Evolutionary conservation across 2,113 vertebrate genomes (phyloP).

Genomic region (Psammodynastes pulverulentus): DNA sequence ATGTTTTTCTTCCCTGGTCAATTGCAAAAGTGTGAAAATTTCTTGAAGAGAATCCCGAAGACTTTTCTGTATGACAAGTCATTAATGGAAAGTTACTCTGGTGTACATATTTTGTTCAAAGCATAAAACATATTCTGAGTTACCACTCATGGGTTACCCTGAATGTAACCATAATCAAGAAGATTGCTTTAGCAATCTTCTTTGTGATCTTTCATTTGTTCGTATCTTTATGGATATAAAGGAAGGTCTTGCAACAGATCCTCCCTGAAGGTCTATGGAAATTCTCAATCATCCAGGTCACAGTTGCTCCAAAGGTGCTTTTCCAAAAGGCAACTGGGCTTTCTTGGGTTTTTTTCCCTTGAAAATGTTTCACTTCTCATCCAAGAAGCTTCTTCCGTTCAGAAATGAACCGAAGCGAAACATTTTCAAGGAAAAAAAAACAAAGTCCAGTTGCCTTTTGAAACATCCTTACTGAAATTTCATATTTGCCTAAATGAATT

Average conservation of each 20-base stretch:
- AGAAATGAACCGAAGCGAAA: background rate
- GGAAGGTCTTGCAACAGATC: background rate
- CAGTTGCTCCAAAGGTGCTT: background rate
- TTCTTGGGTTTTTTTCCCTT: background rate
- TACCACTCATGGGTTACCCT: background rate
- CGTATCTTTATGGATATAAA: background rate
- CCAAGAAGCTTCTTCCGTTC: background rate
- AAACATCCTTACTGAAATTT: background rate
- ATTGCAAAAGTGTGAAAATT: background rate
- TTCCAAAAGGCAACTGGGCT: background rate
- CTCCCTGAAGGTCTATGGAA: background rate
- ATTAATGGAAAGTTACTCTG: background rate
- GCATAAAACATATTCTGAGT: background rate
- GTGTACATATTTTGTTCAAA: background rate
- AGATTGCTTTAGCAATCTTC: background rate
- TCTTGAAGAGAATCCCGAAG: background rate
- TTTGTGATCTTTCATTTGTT: slow-evolving; percentile 2
- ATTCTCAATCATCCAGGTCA: background rate
- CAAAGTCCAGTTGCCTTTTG: background rate
- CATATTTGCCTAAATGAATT: background rate
- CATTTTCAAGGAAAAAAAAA: background rate
- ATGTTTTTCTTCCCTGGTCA: background rate
- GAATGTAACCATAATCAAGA: background rate
- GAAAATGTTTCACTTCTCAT: background rate
- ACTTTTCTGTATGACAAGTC: background rate